Percentiles rank a stretch among this genome's conserved stretches.
phyloP scores from a whole-genome alignment of 2,113 vertebrate genomes.

The Phrynosoma platyrhinos region DNA sequence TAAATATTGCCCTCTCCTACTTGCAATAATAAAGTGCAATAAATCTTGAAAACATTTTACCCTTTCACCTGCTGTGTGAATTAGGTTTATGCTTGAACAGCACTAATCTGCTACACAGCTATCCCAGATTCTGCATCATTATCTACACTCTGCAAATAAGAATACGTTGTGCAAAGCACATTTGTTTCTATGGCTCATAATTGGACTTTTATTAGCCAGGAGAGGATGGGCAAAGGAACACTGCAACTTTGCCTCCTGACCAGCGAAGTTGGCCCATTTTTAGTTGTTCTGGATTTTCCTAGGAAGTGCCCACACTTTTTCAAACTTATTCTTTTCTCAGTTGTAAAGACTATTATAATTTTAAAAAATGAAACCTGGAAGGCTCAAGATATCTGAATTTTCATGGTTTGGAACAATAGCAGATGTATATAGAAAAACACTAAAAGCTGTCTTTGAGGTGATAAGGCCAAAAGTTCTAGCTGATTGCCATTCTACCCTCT shows the following conservation, averaged over 20 bases:
- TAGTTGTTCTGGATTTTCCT: neutral
- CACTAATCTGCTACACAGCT: neutral
- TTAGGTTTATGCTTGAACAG: neutral
- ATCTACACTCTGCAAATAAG: neutral
- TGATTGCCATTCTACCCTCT: neutral
- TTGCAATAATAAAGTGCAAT: neutral
- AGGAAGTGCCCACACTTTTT: neutral
- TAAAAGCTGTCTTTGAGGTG: neutral
- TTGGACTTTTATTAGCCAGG: neutral
- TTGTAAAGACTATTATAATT: neutral
- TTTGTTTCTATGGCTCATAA: neutral
- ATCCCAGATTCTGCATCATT: neutral
- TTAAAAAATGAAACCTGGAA: neutral
- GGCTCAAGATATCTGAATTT: neutral
- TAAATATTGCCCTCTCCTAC: neutral
- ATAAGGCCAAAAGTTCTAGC: too few species aligned
- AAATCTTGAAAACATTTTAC: neutral
- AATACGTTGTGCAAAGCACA: neutral
- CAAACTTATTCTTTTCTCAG: neutral
- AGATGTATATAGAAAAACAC: neutral
- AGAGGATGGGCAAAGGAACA: neutral
- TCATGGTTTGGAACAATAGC: neutral
- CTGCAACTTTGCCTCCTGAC: neutral
- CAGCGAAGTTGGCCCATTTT: neutral
- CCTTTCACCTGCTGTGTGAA: neutral